Evolutionary conservation across 2,113 vertebrate species (phyloP).

Genomic region (Thermophis baileyi): DNA sequence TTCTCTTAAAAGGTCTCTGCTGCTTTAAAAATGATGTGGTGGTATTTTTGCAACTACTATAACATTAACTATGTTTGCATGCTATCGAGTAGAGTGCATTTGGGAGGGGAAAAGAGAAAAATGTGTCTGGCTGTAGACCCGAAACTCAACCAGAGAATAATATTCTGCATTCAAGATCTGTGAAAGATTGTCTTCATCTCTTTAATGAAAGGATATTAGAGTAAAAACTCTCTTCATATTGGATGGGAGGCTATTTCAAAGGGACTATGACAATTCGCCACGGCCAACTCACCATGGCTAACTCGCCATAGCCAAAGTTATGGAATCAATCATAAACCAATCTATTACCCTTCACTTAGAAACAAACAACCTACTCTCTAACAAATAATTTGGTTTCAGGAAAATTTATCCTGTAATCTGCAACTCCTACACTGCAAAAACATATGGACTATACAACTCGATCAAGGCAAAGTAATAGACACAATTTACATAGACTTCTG

Average conservation of each 20-base stretch:
- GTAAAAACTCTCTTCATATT: neutral
- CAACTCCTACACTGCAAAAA: no score
- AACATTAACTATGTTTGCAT: neutral
- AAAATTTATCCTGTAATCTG: no score
- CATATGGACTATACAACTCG: no score
- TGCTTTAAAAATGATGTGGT: neutral
- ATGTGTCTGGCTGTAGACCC: neutral
- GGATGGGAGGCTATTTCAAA: neutral
- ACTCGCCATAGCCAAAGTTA: no score
- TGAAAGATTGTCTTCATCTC: neutral
- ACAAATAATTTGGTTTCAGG: no score
- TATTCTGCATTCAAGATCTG: neutral
- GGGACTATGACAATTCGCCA: neutral
- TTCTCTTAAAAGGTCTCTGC: neutral
- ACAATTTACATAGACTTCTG: no score
- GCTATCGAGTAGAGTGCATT: neutral
- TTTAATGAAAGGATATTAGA: neutral
- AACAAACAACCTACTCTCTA: no score
- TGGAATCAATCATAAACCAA: no score
- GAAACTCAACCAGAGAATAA: neutral
- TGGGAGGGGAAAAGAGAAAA: neutral
- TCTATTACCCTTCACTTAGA: no score
- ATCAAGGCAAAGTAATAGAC: no score
- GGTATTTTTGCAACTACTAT: neutral
- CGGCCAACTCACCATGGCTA: no score